Percentiles rank a stretch among this genome's conserved stretches.
phyloP scores from a whole-genome alignment of 1,140 invertebrate genomes.

The Heliconius eleuchia region DNA sequence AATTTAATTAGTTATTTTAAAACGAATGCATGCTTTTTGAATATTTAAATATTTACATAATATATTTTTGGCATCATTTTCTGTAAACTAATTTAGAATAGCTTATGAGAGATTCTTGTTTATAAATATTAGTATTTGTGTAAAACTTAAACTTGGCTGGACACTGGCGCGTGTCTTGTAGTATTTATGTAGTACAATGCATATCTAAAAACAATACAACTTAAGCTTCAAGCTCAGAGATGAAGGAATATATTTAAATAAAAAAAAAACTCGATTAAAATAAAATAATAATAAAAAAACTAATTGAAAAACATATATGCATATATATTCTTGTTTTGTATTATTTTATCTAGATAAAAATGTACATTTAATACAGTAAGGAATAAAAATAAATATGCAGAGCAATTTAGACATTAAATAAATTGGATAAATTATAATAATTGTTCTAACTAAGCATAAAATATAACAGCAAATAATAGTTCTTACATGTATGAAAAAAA shows the following conservation, averaged over 20 bases:
- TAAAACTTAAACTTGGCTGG: neutral
- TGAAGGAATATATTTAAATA: neutral
- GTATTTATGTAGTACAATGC: neutral
- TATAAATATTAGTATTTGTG: neutral
- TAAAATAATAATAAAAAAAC: neutral
- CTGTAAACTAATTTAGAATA: neutral
- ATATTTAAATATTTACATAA: neutral
- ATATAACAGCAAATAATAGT: constrained; percentile 4
- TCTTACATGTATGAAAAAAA: constrained; percentile 4
- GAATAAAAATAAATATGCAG: no score
- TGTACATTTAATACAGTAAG: neutral
- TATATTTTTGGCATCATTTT: neutral
- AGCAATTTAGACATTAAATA: no score
- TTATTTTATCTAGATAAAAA: neutral
- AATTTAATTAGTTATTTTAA: neutral
- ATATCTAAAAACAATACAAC: neutral
- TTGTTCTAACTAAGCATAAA: neutral
- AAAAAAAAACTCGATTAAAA: neutral
- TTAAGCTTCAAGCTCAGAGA: neutral
- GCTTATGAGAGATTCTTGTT: neutral
- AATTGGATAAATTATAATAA: neutral
- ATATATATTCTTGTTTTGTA: neutral
- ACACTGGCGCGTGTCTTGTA: no score
- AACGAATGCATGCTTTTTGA: neutral
- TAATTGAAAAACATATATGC: neutral